Base-by-base conservation (phyloP, 2,888 invertebrate genomes). In the Eledona agricola region DNA sequence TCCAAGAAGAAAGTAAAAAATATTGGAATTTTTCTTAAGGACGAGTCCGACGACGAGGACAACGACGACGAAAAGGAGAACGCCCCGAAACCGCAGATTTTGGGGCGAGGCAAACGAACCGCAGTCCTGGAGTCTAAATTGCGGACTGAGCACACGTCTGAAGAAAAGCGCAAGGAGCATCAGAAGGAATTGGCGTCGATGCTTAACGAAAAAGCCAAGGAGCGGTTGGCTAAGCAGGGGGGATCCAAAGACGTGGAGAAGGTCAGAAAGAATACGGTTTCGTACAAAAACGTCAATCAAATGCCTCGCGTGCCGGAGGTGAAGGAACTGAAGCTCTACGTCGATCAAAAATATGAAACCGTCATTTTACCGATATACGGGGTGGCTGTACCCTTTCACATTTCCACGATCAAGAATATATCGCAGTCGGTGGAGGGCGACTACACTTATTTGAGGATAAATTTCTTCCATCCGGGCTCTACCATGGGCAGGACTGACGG, bases 351-450 rank as follows among this genome's bases (percentile, higher is more conserved):
- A 78, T 96, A 96, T 74, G 99, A 99, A 78, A 96, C 97, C 1
- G 90, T 99, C n/a, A 96, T 99, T 60, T 78, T 99, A 70, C 99
- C 99, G 1, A 87, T 99, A 64, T 98, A 94, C 80, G 98, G 98
- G 5, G 81, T 94, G 29, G 90, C 97, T 0, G 95, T 96, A 54
- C 98, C 99, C 43, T 99, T 96, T 77, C 99, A 99, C 75, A 99
- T 99, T 73, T 96, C 97, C 2, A 98, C 96, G 3, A 94, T 99
- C 43, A 99, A 99, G 81, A 99, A 99, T 75, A 96, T 98, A 69
- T 96, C 96, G 0, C 95, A 96, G 77, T 96, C 96, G 0, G 94
- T 98, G 6, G 99, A 99, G 78, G 96, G 99, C 2, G 98, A 98
- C 77, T 98, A 96, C 78, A 98, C 98, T 0, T 99, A 99, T 77